These are phyloP conservation scores for Nematolebias whitei DNA, from an alignment of 2,113 vertebrate species.

Conservation along the genomic window DNA sequence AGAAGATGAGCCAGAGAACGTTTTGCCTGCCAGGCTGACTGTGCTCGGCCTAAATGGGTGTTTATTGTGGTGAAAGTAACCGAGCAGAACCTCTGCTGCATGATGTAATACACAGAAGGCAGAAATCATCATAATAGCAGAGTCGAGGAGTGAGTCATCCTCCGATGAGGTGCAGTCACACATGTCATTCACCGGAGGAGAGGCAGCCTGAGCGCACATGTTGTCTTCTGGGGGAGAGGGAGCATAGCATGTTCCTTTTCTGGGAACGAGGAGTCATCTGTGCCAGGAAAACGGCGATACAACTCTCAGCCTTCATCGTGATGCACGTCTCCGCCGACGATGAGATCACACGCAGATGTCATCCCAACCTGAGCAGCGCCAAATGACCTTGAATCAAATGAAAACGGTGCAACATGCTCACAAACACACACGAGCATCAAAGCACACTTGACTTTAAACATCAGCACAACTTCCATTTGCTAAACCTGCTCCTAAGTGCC, in stretches of 20 bases:
- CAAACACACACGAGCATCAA: slow-evolving; percentile 7
- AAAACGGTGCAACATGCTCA: slow-evolving; percentile 36
- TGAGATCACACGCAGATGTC: slow-evolving; percentile 77
- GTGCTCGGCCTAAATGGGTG: slow-evolving; percentile 46
- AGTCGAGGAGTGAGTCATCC: slow-evolving; percentile 78
- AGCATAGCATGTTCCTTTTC: slow-evolving; percentile 71
- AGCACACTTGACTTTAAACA: slow-evolving; percentile 44
- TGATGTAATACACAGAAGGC: slow-evolving; percentile 77
- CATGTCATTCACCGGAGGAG: slow-evolving; percentile 66
- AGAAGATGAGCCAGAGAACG: slow-evolving; percentile 31
- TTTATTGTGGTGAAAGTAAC: slow-evolving; percentile 68
- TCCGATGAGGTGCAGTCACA: slow-evolving; percentile 76
- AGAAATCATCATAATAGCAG: slow-evolving; percentile 78
- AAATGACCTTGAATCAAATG: slow-evolving; percentile 73
- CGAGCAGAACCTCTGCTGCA: slow-evolving; percentile 67
- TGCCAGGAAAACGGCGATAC: slow-evolving; percentile 77
- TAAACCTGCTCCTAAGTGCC: slow-evolving; percentile 65
- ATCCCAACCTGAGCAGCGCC: slow-evolving; percentile 62
- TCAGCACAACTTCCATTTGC: slow-evolving; percentile 71
- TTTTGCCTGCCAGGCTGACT: slow-evolving; percentile 54
- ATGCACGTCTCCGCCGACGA: slow-evolving; percentile 72
- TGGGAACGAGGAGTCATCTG: slow-evolving; percentile 79
- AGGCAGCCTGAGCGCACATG: slow-evolving; percentile 66
- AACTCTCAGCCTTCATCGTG: slow-evolving; percentile 64
- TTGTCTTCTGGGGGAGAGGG: slow-evolving; percentile 61